Conservation (phyloP, 1,140 invertebrate species). For the Drosophila orena region DNA sequence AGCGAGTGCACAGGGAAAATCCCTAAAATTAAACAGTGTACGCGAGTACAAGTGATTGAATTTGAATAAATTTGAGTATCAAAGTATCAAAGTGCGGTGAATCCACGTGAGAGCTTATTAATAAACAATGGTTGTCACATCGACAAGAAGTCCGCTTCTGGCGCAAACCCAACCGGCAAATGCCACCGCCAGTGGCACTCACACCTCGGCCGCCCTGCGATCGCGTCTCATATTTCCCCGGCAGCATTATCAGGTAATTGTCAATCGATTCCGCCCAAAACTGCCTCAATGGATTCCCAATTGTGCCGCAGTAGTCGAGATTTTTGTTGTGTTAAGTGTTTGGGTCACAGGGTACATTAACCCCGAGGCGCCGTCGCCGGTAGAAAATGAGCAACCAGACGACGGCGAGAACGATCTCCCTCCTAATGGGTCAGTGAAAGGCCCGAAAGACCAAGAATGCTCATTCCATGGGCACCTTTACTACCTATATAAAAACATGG, state of each 20-base stretch:
- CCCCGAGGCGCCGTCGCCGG: conserved; percentile 56
- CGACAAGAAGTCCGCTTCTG: conserved; percentile 68
- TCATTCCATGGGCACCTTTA: neutral
- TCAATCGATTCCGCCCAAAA: conserved; percentile 7
- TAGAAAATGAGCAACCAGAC: conserved; percentile 45
- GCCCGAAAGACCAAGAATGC: conserved; percentile 14
- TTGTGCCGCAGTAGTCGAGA: conserved; percentile 11
- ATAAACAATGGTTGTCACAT: conserved; percentile 70
- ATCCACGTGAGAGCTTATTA: conserved; percentile 3
- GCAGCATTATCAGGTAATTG: conserved; percentile 80
- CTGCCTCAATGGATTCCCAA: conserved; percentile 4
- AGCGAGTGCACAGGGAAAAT: conserved; percentile 12
- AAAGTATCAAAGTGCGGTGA: conserved; percentile 25
- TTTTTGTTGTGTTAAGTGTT: conserved; percentile 18
- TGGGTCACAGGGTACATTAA: conserved; percentile 62
- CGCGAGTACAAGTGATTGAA: conserved; percentile 5
- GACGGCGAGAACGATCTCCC: conserved; percentile 9
- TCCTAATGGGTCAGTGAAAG: conserved; percentile 46
- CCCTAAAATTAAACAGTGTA: conserved; percentile 1
- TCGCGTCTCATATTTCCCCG: conserved; percentile 77
- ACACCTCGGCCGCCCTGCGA: conserved; percentile 55
- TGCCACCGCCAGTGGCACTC: conserved; percentile 56
- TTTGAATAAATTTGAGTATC: conserved; percentile 4
- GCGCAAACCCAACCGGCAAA: conserved; percentile 61
- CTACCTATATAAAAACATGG: conserved; percentile 29